Base-by-base conservation (phyloP, 2,113 vertebrate species). In the Polyodon spathula region DNA sequence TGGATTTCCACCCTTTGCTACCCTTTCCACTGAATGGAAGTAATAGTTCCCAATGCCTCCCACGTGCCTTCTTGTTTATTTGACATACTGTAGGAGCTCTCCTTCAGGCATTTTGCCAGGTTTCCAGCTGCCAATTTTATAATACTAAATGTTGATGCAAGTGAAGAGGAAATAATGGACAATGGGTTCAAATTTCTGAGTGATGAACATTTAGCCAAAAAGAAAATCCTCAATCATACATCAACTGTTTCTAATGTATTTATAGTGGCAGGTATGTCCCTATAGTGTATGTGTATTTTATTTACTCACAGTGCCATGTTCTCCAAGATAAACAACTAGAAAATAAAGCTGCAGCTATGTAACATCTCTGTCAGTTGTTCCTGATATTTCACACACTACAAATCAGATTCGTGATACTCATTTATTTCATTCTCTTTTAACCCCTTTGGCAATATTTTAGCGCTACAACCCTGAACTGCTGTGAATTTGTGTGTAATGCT, bases 291-390 rank as follows among this genome's bases (percentile, higher is more conserved):
- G 59, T n/a, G 73, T 71, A 75, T 79, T 84, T 83, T 83, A 85
- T 86, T 84, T 83, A 84, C 83, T 81, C 73, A 68, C 6, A 68
- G 69, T 56, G 60, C 63, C 2, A 70, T 65, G 66, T 66, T 68
- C 63, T 66, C 80, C 75, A 68, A 55, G 37, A 62, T 76, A 77
- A 80, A 50, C 11, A 4, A 66, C 73, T 76, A 74, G 46, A 58
- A 83, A 83, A 86, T 83, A 82, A 85, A 83, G 82, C 78, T 73
- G 79, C 79, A 77, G 82, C 76, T 80, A 81, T 78, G 80, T 72
- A 61, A 74, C 65, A 74, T 76, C 78, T 69, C 51, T 55, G 72
- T 73, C 73, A 59, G 76, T 84, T 76, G 75, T 64, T 55, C 68
- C 75, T 75, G 74, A 84, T 73, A 76, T 73, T 76, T 79, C 69